phyloP scores from a whole-genome alignment of 2,888 invertebrate genomes.

The Achlya flavicornis region DNA sequence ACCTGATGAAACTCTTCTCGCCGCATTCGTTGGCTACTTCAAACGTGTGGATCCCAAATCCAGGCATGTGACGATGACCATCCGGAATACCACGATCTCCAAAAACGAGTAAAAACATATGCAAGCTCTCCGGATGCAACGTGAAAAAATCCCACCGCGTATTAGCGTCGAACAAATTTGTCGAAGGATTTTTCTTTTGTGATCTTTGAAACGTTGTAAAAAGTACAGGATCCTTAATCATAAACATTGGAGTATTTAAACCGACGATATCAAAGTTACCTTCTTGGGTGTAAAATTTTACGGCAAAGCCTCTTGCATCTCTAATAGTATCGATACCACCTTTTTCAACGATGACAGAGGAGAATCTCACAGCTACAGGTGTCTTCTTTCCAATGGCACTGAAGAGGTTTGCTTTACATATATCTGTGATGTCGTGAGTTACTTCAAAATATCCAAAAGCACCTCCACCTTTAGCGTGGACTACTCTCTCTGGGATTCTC shows the following conservation, averaged over 20 bases:
- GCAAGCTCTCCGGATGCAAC: constrained; percentile 91
- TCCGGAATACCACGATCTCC: constrained; percentile 95
- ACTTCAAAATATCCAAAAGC: no score
- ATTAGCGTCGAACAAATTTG: constrained; percentile 92
- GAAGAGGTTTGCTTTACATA: no score
- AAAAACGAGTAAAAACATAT: constrained; percentile 92
- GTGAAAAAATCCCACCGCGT: constrained; percentile 97
- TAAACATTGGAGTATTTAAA: constrained; percentile 94
- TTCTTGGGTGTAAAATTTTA: constrained; percentile 95
- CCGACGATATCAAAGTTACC: constrained; percentile 96
- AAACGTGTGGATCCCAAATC: constrained; percentile 95
- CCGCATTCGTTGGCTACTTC: constrained; percentile 90
- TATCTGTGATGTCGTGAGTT: no score
- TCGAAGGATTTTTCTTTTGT: constrained; percentile 95
- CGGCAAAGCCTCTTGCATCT: constrained; percentile 94
- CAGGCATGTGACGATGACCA: constrained; percentile 95
- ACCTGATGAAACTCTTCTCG: constrained; percentile 90
- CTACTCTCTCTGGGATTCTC: no score
- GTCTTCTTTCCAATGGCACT: no score
- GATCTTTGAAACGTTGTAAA: constrained; percentile 96
- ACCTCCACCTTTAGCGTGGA: no score
- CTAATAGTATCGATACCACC: constrained; percentile 94
- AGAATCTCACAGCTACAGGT: no score
- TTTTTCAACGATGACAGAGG: constrained; percentile 76
- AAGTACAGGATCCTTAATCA: constrained; percentile 92